These are phyloP conservation scores for Mamestra brassicae DNA, from an alignment of 2,888 invertebrate genomes.

Conservation along the genomic window DNA sequence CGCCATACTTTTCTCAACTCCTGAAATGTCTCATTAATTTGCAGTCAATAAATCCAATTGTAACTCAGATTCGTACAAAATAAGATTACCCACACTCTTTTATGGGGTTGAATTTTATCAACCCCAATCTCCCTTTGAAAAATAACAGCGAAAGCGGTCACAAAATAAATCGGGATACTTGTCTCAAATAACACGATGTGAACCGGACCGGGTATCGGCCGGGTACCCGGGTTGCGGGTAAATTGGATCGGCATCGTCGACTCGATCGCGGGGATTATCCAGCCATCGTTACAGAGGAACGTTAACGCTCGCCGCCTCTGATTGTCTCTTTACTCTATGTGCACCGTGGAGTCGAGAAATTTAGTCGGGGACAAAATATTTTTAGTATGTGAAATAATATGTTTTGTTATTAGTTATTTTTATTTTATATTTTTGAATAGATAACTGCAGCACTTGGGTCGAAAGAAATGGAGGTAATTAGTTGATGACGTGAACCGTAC, in stretches of 20 bases:
- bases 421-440: too few relatives aligned
- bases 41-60: background rate
- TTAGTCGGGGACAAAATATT: background rate
- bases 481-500: background rate
- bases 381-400: background rate
- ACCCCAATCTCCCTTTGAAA: conserved; percentile 30
- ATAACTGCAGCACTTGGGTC: too few relatives aligned
- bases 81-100: background rate
- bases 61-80: background rate
- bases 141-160: conserved; percentile 52
- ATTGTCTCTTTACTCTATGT: conserved; percentile 75
- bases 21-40: background rate
- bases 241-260: conserved; percentile 78
- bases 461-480: background rate
- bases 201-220: conserved; percentile 63
- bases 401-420: too few relatives aligned
- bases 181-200: conserved; percentile 68
- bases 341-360: conserved; percentile 57
- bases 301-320: conserved; percentile 75
- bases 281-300: conserved; percentile 71
- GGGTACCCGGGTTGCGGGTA: conserved; percentile 62
- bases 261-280: conserved; percentile 72
- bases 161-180: conserved; percentile 64
- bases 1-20: too few relatives aligned
- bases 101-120: conserved; percentile 1